Evolutionary conservation across 1,140 invertebrate genomes (phyloP), one percentile per base, ranked within the genome.

Genomic region (Varroa destructor): DNA sequence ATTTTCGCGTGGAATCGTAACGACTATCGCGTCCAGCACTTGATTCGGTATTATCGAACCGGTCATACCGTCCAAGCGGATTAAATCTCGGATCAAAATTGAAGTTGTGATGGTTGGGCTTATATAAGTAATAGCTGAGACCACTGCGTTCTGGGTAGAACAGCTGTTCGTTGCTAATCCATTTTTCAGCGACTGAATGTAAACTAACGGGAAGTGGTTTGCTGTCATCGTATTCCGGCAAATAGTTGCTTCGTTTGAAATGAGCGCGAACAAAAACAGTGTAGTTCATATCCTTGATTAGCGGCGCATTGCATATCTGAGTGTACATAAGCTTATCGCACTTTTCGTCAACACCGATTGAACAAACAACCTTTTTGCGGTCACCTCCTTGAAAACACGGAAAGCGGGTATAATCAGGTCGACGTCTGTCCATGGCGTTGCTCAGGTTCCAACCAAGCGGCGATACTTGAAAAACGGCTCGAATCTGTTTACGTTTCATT

Each of bases 401-500:
- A 37, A 67, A 67, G 12, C 61, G 61, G 2, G 40, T 67, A 8
- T 67, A 67, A 3, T 67, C 61, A 12, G 61, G 61, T 1, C 61
- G 61, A 12, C 61, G 61, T 8, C 40, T 67, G 8, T 67, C 61
- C 61, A 67, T 40, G 37, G 61, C 14, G 36, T 67, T 67, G 5
- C 12, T 12, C 14, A 67, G 61, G 40, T 40, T 67, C 61, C 61
- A 67, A 14, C 61, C 61, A 40, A 36, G 61, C 8, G 61, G 61
- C 8, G 61, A 67, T 3, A 67, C 61, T 14, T 37, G 14, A 37
- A 43, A 67, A 10, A 67, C 61, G 2, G 61, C 61, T 37, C 61
- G 40, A 46, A 67, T 67, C 36, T 67, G 61, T 46, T 67, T 67
- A 37, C 61, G 61, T 40, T 67, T 67, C 61, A 67, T 67, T 40